Evolutionary conservation across 2,113 vertebrate genomes (phyloP).

Genomic region (Heliornis fulica): DNA sequence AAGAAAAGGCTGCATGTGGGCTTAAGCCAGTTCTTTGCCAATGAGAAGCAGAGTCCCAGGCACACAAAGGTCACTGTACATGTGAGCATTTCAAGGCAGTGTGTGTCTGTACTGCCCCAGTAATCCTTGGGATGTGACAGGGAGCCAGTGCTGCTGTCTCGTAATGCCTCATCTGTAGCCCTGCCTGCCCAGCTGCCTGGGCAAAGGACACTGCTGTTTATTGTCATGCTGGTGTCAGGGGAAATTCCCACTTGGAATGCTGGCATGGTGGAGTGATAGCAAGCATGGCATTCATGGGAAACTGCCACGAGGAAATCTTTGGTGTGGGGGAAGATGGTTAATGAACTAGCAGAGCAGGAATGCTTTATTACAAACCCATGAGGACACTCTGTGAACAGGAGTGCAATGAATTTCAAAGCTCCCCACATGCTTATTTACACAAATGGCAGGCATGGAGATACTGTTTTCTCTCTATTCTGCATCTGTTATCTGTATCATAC

Average conservation of each 20-base stretch:
- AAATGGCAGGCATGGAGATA: neutral
- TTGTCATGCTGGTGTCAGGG: neutral
- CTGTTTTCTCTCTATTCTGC: neutral
- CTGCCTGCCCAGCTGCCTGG: neutral
- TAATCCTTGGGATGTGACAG: neutral
- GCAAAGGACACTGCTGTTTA: neutral
- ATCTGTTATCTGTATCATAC: slow-evolving; percentile 1
- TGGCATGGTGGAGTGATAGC: neutral
- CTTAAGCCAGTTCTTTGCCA: neutral
- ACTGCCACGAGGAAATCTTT: neutral
- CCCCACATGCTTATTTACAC: neutral
- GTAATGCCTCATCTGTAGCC: neutral
- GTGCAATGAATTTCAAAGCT: neutral
- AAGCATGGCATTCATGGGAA: neutral
- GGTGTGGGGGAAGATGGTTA: neutral
- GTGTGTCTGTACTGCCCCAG: neutral
- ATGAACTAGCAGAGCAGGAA: neutral
- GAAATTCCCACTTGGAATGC: neutral
- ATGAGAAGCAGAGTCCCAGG: neutral
- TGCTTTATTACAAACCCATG: neutral
- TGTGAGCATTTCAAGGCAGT: neutral
- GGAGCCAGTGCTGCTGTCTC: fast-evolving
- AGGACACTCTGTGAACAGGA: neutral
- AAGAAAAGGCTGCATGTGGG: neutral
- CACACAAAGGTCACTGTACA: neutral